These are phyloP conservation scores for Emmelina monodactyla DNA, from an alignment of 2,888 invertebrate genomes.

Conservation along the genomic window DNA sequence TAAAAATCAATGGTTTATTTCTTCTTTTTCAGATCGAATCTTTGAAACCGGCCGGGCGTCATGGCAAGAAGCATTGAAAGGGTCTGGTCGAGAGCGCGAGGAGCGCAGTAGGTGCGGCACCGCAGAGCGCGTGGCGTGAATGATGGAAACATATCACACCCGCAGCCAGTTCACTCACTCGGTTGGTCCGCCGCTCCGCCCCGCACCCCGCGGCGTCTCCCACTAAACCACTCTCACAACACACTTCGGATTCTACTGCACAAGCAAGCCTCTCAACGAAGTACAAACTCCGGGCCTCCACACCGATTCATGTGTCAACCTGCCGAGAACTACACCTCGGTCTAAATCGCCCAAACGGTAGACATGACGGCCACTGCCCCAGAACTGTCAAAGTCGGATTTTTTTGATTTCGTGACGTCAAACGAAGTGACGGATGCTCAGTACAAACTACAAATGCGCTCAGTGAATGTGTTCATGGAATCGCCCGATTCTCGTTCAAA, in stretches of 20 bases:
- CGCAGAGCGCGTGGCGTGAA: constrained; percentile 41
- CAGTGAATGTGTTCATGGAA: constrained; percentile 72
- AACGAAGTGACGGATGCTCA: constrained; percentile 78
- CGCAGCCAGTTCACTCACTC: constrained; percentile 60
- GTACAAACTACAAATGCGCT: constrained; percentile 73
- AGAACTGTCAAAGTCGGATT: constrained; percentile 86
- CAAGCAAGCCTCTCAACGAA: constrained; percentile 49
- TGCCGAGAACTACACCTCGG: constrained; percentile 46
- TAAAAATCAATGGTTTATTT: constrained; percentile 21
- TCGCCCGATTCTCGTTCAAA: constrained; percentile 61
- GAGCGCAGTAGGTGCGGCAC: no score
- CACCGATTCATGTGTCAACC: constrained; percentile 34
- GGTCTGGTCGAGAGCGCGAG: constrained; percentile 37
- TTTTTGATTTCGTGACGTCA: constrained; percentile 88
- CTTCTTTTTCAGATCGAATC: constrained; percentile 34
- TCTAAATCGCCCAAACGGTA: constrained; percentile 67
- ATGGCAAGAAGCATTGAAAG: constrained; percentile 33
- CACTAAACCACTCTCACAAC: constrained; percentile 50
- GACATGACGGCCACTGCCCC: constrained; percentile 87
- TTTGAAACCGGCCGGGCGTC: constrained; percentile 20
- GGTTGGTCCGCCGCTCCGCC: constrained; percentile 55
- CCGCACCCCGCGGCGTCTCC: constrained; percentile 35
- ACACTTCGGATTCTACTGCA: constrained; percentile 61
- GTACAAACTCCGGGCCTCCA: constrained; percentile 43
- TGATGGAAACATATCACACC: constrained; percentile 63